These are phyloP conservation scores for Tyrannus savana DNA, from an alignment of 2,113 vertebrate species.

Conservation along the genomic window DNA sequence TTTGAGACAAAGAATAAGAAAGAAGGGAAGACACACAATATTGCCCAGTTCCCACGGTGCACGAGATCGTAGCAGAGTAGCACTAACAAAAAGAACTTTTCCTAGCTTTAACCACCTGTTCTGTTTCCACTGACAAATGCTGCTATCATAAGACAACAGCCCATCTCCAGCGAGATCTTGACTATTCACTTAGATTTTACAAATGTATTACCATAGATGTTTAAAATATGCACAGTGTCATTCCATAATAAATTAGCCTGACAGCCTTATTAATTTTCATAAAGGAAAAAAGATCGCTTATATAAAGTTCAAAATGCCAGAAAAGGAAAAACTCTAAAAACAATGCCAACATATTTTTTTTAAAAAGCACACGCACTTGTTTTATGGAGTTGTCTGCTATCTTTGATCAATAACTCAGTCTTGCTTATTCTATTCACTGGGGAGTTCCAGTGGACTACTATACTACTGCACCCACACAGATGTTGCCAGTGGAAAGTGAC, in stretches of 20 bases:
- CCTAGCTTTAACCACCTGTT: background rate
- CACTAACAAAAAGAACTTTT: background rate
- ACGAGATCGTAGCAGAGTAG: background rate
- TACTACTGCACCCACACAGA: background rate
- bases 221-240: slow-evolving; percentile 1
- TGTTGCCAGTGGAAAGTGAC: background rate
- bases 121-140: background rate
- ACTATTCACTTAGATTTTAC: background rate
- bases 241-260: background rate
- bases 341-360: slow-evolving; percentile 49
- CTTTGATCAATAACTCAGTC: slow-evolving; percentile 69
- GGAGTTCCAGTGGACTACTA: background rate
- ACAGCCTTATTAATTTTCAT: background rate
- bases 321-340: slow-evolving; percentile 51
- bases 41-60: background rate
- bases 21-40: background rate
- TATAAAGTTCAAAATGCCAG: background rate
- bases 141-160: background rate
- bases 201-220: background rate
- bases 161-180: background rate
- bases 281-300: background rate
- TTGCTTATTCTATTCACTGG: slow-evolving; percentile 58
- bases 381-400: slow-evolving; percentile 67
- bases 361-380: slow-evolving; percentile 62
- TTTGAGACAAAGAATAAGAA: background rate